Evolutionary conservation across 1,140 invertebrate species (phyloP).

Genomic region (Delia radicum): DNA sequence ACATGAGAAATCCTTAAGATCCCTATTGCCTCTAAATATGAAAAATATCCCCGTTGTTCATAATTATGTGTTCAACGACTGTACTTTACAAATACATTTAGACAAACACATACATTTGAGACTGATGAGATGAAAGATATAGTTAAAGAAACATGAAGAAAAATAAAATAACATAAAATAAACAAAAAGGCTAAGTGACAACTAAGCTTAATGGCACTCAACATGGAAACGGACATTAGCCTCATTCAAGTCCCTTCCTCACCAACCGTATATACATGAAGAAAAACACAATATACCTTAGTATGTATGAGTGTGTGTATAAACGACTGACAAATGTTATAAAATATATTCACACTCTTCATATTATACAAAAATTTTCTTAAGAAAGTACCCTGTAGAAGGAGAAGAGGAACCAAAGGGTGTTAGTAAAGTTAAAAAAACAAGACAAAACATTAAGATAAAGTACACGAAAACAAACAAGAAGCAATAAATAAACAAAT

Average conservation of each 20-base stretch:
- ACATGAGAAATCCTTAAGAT: no score
- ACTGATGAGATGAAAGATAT: not conserved
- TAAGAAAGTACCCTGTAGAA: not conserved
- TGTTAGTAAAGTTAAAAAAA: conserved; percentile 4
- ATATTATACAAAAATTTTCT: not conserved
- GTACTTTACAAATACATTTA: not conserved
- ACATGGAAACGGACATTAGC: conserved; percentile 54
- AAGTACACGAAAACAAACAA: conserved; percentile 7
- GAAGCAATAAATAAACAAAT: conserved; percentile 13
- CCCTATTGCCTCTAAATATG: no score
- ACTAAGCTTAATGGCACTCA: conserved; percentile 55
- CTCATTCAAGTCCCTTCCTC: conserved; percentile 43
- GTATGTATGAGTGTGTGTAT: no score
- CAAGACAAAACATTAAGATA: conserved; percentile 7
- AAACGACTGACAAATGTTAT: not conserved
- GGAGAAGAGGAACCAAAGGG: not conserved
- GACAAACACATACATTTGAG: not conserved
- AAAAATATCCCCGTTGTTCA: no score
- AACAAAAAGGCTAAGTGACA: conserved; percentile 52
- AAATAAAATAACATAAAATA: not conserved
- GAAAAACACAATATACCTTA: not conserved
- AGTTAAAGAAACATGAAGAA: not conserved
- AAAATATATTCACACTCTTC: not conserved
- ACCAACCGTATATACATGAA: not conserved
- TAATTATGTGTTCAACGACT: no score